A percentile compares a stretch with the other conserved stretches of the same genome.
phyloP scores from a whole-genome alignment of 2,113 vertebrate genomes.

The Oxygymnocypris stewartii region DNA sequence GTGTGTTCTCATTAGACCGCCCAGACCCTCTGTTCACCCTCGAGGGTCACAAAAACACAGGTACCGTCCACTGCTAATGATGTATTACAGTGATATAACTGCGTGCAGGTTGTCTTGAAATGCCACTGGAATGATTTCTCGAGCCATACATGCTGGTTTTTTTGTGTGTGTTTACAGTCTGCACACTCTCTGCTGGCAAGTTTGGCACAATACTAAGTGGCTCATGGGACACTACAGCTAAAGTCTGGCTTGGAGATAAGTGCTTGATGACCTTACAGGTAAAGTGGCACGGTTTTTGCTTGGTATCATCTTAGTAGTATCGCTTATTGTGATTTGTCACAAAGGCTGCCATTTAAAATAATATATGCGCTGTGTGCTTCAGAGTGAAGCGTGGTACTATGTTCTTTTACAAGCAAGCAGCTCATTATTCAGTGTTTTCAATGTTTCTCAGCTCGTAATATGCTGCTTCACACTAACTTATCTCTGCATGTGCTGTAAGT shows the following conservation, averaged over 20 bases:
- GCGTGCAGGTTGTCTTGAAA: background rate
- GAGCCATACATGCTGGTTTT: background rate
- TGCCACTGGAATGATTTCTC: background rate
- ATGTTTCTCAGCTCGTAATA: background rate
- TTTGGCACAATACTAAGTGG: slow-evolving; percentile 96
- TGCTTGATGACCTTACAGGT: slow-evolving; percentile 99
- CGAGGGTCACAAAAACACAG: slow-evolving; percentile 93
- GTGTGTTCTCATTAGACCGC: slow-evolving; percentile 87
- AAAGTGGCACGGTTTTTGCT: slow-evolving; percentile 37
- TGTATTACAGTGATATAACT: background rate
- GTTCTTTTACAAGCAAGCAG: background rate
- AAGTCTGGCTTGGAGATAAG: slow-evolving; percentile 96
- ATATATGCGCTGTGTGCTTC: background rate
- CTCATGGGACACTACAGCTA: slow-evolving; percentile 96
- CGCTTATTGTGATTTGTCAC: background rate
- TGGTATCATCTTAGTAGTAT: background rate
- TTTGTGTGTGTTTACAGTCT: slow-evolving; percentile 76
- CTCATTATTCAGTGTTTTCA: background rate
- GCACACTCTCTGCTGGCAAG: slow-evolving; percentile 92
- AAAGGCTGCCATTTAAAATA: background rate
- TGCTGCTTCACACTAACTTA: background rate
- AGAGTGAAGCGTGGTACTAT: background rate
- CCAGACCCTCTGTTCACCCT: slow-evolving; percentile 84
- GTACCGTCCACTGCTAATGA: slow-evolving; percentile 66
- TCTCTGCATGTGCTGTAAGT: background rate